phyloP scores from a whole-genome alignment of 1,140 invertebrate genomes.

The Pissodes strobi region DNA sequence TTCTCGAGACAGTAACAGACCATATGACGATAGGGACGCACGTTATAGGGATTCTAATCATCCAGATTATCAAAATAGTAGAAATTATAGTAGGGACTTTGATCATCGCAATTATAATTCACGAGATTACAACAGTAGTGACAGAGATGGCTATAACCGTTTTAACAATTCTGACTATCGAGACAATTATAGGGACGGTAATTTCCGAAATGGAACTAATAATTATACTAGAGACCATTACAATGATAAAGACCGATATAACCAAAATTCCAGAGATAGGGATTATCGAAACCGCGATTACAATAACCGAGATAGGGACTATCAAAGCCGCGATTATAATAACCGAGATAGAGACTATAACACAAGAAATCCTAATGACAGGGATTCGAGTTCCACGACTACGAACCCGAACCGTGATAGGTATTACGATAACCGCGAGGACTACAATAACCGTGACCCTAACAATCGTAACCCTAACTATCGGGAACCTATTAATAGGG shows the following conservation, averaged over 20 bases:
- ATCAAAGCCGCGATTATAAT: background rate
- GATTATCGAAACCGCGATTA: background rate
- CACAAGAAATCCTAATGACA: conserved; percentile 3
- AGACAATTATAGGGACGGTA: background rate
- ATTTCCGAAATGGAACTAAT: background rate
- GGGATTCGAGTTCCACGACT: background rate
- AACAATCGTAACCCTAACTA: conserved; percentile 15
- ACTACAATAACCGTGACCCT: conserved; percentile 28
- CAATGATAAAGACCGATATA: background rate
- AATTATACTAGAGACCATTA: conserved; percentile 5
- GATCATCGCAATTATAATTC: background rate
- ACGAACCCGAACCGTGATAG: conserved; percentile 8
- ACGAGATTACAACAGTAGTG: background rate
- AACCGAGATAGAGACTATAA: conserved; percentile 10
- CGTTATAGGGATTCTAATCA: conserved; percentile 4
- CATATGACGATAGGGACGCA: conserved; percentile 17
- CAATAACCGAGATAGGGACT: conserved; percentile 4
- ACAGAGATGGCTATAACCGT: background rate
- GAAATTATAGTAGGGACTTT: background rate
- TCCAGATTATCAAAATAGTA: background rate
- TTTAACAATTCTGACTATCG: background rate
- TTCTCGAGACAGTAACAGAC: background rate
- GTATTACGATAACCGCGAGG: conserved; percentile 9
- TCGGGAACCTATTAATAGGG: conserved; percentile 15
- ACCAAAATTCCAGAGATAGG: conserved; percentile 3